Percentiles rank a stretch among this genome's conserved stretches.
Evolutionary conservation across 2,113 vertebrate genomes (phyloP).

Genomic region (Nettapus auritus): DNA sequence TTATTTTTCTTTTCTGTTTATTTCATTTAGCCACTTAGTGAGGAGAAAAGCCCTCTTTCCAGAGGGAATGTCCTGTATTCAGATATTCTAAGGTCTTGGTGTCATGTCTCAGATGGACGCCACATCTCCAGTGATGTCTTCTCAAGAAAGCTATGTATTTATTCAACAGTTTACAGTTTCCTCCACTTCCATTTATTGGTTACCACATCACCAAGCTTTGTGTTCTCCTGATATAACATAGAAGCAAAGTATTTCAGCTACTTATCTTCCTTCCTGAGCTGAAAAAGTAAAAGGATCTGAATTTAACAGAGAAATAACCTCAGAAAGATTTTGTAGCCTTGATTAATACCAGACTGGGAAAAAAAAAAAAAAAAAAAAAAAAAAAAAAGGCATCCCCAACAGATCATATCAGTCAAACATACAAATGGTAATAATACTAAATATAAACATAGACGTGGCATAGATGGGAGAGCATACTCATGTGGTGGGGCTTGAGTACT

Average conservation of each 20-base stretch:
- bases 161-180: neutral
- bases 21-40: neutral
- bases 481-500: neutral
- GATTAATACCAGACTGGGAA: neutral
- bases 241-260: neutral
- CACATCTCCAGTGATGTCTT: neutral
- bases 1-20: neutral
- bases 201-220: neutral
- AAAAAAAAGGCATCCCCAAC: neutral
- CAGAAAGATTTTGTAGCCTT: neutral
- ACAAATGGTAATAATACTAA: neutral
- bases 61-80: neutral
- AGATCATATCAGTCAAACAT: neutral
- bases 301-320: neutral
- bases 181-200: neutral
- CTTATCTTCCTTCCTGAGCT: neutral
- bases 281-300: neutral
- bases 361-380: neutral
- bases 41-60: neutral
- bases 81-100: neutral
- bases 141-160: neutral
- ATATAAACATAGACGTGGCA: neutral
- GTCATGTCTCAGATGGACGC: neutral
- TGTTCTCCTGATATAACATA: neutral
- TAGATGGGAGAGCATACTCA: accelerated